Percentiles rank a stretch among this genome's conserved stretches.
These are phyloP conservation scores for Nomada flava DNA, from an alignment of 2,888 invertebrate species.

Conservation along the genomic window DNA sequence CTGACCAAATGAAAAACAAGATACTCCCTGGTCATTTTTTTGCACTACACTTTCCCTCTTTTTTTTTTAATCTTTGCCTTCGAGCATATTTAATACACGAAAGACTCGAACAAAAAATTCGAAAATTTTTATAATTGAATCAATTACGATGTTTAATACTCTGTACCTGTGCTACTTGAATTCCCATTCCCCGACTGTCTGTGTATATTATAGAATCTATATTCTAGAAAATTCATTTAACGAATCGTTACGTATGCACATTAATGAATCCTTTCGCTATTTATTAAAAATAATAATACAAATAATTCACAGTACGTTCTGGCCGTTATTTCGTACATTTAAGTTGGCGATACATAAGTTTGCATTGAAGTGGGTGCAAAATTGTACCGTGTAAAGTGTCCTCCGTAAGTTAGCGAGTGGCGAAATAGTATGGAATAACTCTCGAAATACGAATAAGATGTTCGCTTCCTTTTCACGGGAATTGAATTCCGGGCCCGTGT, in stretches of 20 bases:
- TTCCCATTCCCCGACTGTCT: too few relatives aligned
- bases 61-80: background rate
- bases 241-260: too few relatives aligned
- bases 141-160: too few relatives aligned
- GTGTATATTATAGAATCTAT: too few relatives aligned
- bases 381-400: constrained; percentile 1
- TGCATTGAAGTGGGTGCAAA: background rate
- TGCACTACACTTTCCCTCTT: background rate
- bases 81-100: background rate
- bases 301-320: too few relatives aligned
- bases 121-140: too few relatives aligned
- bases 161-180: too few relatives aligned
- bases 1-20: constrained; percentile 17
- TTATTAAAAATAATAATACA: too few relatives aligned
- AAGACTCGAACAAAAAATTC: too few relatives aligned
- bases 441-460: background rate
- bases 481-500: background rate
- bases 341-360: background rate
- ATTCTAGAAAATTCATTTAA: too few relatives aligned
- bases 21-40: background rate
- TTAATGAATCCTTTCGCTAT: too few relatives aligned
- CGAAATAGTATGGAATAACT: constrained; percentile 11
- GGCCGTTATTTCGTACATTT: too few relatives aligned
- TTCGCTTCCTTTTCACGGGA: constrained; percentile 1
- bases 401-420: background rate